Conservation (phyloP, 2,888 invertebrate species). For the Conus canariensis region DNA sequence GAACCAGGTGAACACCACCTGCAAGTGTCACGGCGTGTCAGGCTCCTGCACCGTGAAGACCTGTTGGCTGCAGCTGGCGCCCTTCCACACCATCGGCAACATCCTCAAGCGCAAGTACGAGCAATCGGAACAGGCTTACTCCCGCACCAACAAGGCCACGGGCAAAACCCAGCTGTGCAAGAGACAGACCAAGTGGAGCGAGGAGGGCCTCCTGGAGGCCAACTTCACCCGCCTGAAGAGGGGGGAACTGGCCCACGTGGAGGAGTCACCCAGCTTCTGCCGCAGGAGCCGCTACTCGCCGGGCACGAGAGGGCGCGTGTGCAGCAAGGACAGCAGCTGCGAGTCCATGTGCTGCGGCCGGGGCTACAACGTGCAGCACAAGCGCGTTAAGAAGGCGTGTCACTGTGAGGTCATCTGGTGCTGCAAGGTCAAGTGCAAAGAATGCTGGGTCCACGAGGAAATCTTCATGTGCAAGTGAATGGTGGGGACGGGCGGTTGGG, state of each 20-base stretch:
- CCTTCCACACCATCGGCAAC: slow-evolving; percentile 81
- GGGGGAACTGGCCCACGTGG: slow-evolving; percentile 83
- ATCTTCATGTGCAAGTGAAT: slow-evolving; percentile 70
- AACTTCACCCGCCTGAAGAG: slow-evolving; percentile 50
- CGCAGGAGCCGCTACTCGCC: slow-evolving; percentile 74
- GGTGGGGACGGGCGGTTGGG: neutral
- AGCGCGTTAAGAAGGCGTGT: slow-evolving; percentile 83
- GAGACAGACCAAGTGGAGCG: slow-evolving; percentile 37
- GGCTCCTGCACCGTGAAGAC: slow-evolving; percentile 82
- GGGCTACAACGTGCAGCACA: slow-evolving; percentile 83
- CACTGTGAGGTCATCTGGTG: slow-evolving; percentile 84
- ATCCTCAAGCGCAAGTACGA: slow-evolving; percentile 81
- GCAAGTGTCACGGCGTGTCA: slow-evolving; percentile 83
- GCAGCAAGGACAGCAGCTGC: slow-evolving; percentile 86
- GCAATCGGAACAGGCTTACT: slow-evolving; percentile 79
- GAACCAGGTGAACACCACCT: slow-evolving; percentile 80
- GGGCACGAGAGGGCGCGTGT: slow-evolving; percentile 85
- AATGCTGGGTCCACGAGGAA: slow-evolving; percentile 76
- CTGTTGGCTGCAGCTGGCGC: slow-evolving; percentile 82
- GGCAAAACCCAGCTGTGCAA: slow-evolving; percentile 60
- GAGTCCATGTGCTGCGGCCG: slow-evolving; percentile 88
- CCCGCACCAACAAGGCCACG: slow-evolving; percentile 78
- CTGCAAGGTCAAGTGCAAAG: slow-evolving; percentile 81
- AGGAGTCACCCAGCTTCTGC: slow-evolving; percentile 87
- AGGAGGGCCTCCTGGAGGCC: neutral